Percentiles rank a stretch among this genome's conserved stretches.
These are phyloP conservation scores for Drosophila varians DNA, from an alignment of 1,140 invertebrate genomes.

Conservation along the genomic window DNA sequence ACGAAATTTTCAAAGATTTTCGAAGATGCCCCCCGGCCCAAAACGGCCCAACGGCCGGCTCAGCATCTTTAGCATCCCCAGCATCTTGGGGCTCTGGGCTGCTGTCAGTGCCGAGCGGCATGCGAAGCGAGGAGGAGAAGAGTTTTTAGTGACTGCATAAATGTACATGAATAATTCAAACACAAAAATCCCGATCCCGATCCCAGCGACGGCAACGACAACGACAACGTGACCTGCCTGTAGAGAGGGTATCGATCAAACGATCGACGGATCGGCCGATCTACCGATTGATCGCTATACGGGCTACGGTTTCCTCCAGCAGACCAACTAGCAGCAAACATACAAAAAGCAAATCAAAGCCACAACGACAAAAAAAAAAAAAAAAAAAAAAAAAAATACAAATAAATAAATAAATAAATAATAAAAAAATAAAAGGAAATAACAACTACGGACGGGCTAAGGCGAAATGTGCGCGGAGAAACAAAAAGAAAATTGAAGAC, in stretches of 20 bases:
- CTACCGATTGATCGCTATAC: conserved; percentile 26
- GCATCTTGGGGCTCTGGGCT: background rate
- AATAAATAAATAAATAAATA: conserved; percentile 19
- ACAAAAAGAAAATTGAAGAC: conserved; percentile 78
- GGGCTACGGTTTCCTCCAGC: conserved; percentile 30
- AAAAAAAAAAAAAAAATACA: conserved; percentile 35
- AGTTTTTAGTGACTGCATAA: conserved; percentile 59
- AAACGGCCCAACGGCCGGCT: conserved; percentile 16
- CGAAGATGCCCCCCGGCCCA: conserved; percentile 16
- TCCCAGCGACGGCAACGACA: conserved; percentile 17
- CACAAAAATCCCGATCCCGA: conserved; percentile 22
- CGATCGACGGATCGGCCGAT: conserved; percentile 33
- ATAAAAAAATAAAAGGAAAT: conserved; percentile 17
- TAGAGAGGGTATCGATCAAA: conserved; percentile 65
- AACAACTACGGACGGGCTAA: conserved; percentile 32
- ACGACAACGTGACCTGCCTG: conserved; percentile 71
- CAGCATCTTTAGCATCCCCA: conserved; percentile 36
- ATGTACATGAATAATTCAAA: conserved; percentile 75
- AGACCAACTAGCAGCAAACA: background rate
- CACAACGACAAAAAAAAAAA: conserved; percentile 35
- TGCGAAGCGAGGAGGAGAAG: conserved; percentile 50
- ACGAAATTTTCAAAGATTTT: conserved; percentile 63
- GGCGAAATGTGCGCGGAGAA: conserved; percentile 71
- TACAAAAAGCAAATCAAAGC: conserved; percentile 16
- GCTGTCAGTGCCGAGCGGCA: conserved; percentile 33